Percentiles rank a stretch among this genome's conserved stretches.
These are phyloP conservation scores for Conus canariensis DNA, from an alignment of 2,888 invertebrate species.

Conservation along the genomic window DNA sequence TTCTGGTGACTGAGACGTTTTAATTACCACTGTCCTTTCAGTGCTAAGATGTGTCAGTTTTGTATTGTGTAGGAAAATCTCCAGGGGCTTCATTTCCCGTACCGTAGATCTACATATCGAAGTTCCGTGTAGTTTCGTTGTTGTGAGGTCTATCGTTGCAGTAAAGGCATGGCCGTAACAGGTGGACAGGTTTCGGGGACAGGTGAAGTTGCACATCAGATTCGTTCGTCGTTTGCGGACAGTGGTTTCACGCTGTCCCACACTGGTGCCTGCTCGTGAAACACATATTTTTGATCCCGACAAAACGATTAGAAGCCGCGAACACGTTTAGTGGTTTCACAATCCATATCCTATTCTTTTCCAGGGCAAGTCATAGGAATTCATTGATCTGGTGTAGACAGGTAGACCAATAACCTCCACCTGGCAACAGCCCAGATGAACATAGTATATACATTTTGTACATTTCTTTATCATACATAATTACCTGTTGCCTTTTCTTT, in stretches of 20 bases:
- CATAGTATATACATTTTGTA: too few relatives aligned
- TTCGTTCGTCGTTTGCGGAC: constrained; percentile 47
- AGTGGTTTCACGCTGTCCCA: constrained; percentile 45
- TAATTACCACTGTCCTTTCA: background rate
- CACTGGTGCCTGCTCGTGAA: constrained; percentile 41
- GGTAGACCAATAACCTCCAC: constrained; percentile 36
- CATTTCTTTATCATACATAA: too few relatives aligned
- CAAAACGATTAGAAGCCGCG: constrained; percentile 44
- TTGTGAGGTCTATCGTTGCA: background rate
- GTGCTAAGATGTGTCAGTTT: background rate
- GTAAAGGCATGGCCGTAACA: constrained; percentile 34
- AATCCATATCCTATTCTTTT: background rate
- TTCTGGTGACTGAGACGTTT: background rate
- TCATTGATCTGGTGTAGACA: constrained; percentile 26
- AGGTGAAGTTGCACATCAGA: constrained; percentile 42
- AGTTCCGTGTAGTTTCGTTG: background rate
- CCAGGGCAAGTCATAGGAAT: constrained; percentile 21
- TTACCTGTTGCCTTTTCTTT: too few relatives aligned
- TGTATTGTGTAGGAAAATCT: background rate
- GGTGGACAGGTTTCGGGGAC: constrained; percentile 38
- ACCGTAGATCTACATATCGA: constrained; percentile 1
- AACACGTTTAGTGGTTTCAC: constrained; percentile 19
- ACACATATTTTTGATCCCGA: constrained; percentile 41
- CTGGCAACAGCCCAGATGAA: background rate
- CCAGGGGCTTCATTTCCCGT: background rate